Evolutionary conservation across 1,140 invertebrate genomes (phyloP).

Genomic region (Capitella teleta): DNA sequence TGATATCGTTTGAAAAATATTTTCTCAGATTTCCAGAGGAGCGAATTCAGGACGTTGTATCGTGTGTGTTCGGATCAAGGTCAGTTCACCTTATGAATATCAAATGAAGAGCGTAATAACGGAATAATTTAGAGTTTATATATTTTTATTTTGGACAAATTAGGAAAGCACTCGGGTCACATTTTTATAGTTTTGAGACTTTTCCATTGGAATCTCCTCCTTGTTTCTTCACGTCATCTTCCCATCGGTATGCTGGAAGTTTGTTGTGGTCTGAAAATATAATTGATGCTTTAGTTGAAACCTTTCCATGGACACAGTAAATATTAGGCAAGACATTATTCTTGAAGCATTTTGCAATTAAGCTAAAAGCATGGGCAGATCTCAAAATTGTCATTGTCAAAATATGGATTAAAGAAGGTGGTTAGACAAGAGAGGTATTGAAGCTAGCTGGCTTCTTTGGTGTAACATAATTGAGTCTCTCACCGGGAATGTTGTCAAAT

Average conservation of each 20-base stretch:
- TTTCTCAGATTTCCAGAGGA: no score
- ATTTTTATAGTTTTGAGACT: no score
- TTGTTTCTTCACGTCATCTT: background rate
- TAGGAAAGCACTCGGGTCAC: no score
- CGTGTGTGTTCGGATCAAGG: no score
- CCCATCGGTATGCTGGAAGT: background rate
- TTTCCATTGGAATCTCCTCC: no score
- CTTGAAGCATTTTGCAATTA: background rate
- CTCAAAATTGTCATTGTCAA: background rate
- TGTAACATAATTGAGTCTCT: background rate
- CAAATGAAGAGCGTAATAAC: no score
- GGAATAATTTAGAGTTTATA: no score
- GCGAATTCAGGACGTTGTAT: no score
- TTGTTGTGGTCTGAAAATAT: background rate
- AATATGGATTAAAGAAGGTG: background rate
- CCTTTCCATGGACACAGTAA: no score
- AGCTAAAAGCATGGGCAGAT: background rate
- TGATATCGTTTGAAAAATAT: no score
- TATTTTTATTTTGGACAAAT: no score
- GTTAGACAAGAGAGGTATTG: background rate
- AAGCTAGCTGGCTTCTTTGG: background rate
- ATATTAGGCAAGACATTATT: background rate
- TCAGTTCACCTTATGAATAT: no score
- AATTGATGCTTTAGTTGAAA: background rate
- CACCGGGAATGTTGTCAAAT: background rate